phyloP scores from a whole-genome alignment of 1,140 invertebrate species.

The Drosophila dunni region DNA sequence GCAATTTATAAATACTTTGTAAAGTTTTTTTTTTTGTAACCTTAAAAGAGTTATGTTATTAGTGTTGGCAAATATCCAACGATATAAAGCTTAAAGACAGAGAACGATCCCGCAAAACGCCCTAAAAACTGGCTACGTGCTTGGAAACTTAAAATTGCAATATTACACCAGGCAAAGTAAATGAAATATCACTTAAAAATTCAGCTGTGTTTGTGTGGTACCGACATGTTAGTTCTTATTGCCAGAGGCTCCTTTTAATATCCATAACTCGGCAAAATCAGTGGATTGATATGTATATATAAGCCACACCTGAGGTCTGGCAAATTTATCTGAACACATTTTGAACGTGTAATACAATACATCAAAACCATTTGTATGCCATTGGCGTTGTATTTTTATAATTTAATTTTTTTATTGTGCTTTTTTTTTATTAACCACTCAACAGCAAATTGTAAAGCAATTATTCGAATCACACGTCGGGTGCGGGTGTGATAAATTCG shows the following conservation, averaged over 20 bases:
- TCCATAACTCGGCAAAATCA: slow-evolving; percentile 27
- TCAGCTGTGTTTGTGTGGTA: slow-evolving; percentile 31
- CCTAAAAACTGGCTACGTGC: slow-evolving; percentile 42
- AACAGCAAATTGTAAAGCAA: slow-evolving; percentile 75
- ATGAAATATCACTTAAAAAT: slow-evolving; percentile 43
- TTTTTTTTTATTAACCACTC: slow-evolving; percentile 39
- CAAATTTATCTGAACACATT: slow-evolving; percentile 38
- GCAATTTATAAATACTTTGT: background rate
- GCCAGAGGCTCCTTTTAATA: slow-evolving; percentile 18
- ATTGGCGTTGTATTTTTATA: slow-evolving; percentile 57
- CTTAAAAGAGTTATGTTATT: slow-evolving; percentile 7
- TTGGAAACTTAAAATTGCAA: slow-evolving; percentile 43
- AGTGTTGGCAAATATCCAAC: background rate
- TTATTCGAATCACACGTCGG: slow-evolving; percentile 75
- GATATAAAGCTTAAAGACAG: slow-evolving; percentile 20
- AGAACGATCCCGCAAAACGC: slow-evolving; percentile 18
- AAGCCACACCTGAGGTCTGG: slow-evolving; percentile 71
- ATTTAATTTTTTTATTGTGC: slow-evolving; percentile 45
- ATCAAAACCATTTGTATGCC: slow-evolving; percentile 69
- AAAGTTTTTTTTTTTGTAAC: background rate
- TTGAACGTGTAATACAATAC: slow-evolving; percentile 63
- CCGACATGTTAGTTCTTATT: slow-evolving; percentile 35
- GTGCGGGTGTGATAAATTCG: slow-evolving; percentile 58
- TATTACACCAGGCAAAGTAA: slow-evolving; percentile 16
- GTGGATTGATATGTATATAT: slow-evolving; percentile 73